Evolutionary conservation across 1,140 invertebrate species (phyloP), one percentile per base, ranked within the genome.

Genomic region (Diploscapter pachys): DNA sequence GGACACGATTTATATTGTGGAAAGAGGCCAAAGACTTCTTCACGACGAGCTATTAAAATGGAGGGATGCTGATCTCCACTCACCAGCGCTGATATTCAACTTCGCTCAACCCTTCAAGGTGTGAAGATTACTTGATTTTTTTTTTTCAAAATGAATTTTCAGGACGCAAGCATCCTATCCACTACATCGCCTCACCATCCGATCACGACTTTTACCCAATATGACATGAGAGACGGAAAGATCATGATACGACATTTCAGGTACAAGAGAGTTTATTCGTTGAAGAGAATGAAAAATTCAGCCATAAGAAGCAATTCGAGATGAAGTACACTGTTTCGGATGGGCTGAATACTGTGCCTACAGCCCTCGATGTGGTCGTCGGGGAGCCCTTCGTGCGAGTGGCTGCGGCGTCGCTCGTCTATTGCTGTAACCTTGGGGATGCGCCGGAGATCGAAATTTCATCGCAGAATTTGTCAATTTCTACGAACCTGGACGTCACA

Each of bases 241-340:
- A 63, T 84, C 11, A 75, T 84, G 66, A 62, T 84, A 50, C 48
- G 82, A 62, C 82, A 84, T 73, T 71, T 84, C 48, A 74, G 79
- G 52, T 65, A 71, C 56, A 70, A 65, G 56, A 31, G 31, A 62
- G 64, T 4, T 61, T 71, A 55, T 59, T 63, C 63, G 70, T 71
- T 67, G 54, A 55, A 31, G 31, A 31, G 31, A 31, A 31, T 31
- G 31, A 31, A 31, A 31, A 31, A 31, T 31, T 31, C 31, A 31
- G 31, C 31, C 31, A 31, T 1, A 31, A 31, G 31, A 31, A 55
- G 50, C 50, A 55, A 73, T 3, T 59, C 48, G 13, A 3, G 57
- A 75, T 13, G 63, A 82, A 82, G 11, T 85, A 84, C 63, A 78
- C 77, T n/a, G 84, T 85, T 4, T 80, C 72, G 52, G 83, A 84